A percentile compares a stretch with the other conserved stretches of the same genome.
phyloP scores from a whole-genome alignment of 2,797 vertebrate genomes.

The Apogon talboti region DNA sequence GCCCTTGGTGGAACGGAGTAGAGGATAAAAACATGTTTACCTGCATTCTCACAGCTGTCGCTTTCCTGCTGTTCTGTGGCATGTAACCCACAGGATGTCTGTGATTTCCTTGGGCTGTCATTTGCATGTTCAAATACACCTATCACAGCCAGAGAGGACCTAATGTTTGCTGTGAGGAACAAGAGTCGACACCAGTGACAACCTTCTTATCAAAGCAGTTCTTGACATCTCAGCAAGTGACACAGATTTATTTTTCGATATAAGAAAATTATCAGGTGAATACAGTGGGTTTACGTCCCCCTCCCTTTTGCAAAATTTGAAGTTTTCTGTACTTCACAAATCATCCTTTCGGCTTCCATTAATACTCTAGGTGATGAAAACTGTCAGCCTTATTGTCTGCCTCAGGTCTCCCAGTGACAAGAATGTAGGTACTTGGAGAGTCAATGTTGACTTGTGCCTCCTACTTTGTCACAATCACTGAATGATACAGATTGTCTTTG shows the following conservation, averaged over 20 bases:
- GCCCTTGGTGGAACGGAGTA: constrained; percentile 18
- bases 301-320: constrained; percentile 28
- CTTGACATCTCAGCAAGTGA: constrained; percentile 34
- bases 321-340: constrained; percentile 45
- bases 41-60: constrained; percentile 37
- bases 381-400: constrained; percentile 44
- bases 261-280: constrained; percentile 32
- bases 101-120: constrained; percentile 49
- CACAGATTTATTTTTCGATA: constrained; percentile 18
- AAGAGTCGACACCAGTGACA: constrained; percentile 45
- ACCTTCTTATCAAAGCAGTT: constrained; percentile 44
- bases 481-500: constrained; percentile 56
- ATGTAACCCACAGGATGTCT: constrained; percentile 42
- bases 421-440: constrained; percentile 63
- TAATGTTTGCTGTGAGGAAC: constrained; percentile 22
- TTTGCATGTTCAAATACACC: constrained; percentile 44
- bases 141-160: constrained; percentile 29
- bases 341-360: constrained; percentile 30
- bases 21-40: constrained; percentile 23
- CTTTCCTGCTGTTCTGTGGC: constrained; percentile 40
- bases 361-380: constrained; percentile 26
- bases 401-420: constrained; percentile 50
- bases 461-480: constrained; percentile 54
- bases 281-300: constrained; percentile 44
- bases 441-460: constrained; percentile 74